Conservation (phyloP, 1,140 invertebrate genomes). For the Muscidifurax raptorellus region DNA sequence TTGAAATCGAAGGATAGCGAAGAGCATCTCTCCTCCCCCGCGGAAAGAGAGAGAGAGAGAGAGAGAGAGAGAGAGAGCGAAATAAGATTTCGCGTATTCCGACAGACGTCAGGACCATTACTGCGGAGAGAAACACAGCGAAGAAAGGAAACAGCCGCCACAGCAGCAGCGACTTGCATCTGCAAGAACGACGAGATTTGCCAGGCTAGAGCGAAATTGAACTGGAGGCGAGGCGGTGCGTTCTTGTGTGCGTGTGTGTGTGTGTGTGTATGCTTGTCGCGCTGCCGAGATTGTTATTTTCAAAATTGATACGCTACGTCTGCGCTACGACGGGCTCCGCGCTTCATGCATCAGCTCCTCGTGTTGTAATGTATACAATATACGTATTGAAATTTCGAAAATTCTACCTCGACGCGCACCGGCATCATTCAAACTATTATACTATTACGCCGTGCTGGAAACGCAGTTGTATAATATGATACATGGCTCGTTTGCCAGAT, state of each 20-base stretch:
- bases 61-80: slow-evolving; percentile 51
- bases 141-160: slow-evolving; percentile 61
- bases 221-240: slow-evolving; percentile 56
- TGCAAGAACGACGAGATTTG: slow-evolving; percentile 42
- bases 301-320: slow-evolving; percentile 63
- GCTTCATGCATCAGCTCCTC: not conserved
- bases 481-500: too few relatives aligned
- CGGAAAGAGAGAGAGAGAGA: slow-evolving; percentile 58
- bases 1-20: slow-evolving; percentile 65
- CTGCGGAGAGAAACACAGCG: slow-evolving; percentile 64
- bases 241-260: slow-evolving; percentile 20
- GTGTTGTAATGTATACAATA: slow-evolving; percentile 13
- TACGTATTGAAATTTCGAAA: not conserved
- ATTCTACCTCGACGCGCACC: not conserved
- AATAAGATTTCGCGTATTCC: slow-evolving; percentile 74
- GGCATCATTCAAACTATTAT: not conserved
- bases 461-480: too few relatives aligned
- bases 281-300: slow-evolving; percentile 68
- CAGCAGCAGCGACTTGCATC: not conserved
- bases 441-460: not conserved
- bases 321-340: not conserved
- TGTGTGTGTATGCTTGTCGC: slow-evolving; percentile 13
- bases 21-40: slow-evolving; percentile 26
- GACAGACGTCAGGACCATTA: slow-evolving; percentile 73
- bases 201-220: slow-evolving; percentile 56